Conservation (phyloP, 2,113 vertebrate species). For the Pelobates fuscus region DNA sequence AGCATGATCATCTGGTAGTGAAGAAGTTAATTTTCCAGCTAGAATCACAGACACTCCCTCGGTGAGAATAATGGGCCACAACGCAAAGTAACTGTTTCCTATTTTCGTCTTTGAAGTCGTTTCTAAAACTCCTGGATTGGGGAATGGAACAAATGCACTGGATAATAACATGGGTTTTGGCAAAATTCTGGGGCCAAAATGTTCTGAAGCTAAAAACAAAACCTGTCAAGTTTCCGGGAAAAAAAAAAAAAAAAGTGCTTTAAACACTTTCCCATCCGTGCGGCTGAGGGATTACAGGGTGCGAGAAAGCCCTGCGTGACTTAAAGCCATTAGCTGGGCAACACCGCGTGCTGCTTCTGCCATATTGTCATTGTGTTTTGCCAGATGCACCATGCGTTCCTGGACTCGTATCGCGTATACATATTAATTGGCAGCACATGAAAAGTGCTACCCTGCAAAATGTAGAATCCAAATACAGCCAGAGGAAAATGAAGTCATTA, state of each 20-base stretch:
- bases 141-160: conserved; percentile 16
- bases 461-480: too few species aligned
- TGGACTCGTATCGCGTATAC: too few species aligned
- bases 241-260: too few species aligned
- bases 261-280: conserved; percentile 21
- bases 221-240: conserved; percentile 18
- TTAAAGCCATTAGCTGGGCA: background rate
- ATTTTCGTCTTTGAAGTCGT: conserved; percentile 22
- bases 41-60: background rate
- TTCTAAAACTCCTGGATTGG: conserved; percentile 20
- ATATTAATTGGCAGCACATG: too few species aligned
- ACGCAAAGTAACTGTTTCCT: conserved; percentile 13
- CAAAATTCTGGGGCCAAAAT: conserved; percentile 6
- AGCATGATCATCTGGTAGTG: background rate
- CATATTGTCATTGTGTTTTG: too few species aligned
- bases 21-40: background rate
- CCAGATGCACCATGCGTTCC: too few species aligned
- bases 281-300: background rate
- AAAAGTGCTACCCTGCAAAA: too few species aligned
- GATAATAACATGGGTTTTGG: conserved; percentile 12
- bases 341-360: too few species aligned
- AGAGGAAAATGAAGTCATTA: too few species aligned
- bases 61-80: background rate
- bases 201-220: conserved; percentile 20
- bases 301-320: conserved; percentile 9